phyloP scores from a whole-genome alignment of 2,113 vertebrate genomes.

The Addax nasomaculatus region DNA sequence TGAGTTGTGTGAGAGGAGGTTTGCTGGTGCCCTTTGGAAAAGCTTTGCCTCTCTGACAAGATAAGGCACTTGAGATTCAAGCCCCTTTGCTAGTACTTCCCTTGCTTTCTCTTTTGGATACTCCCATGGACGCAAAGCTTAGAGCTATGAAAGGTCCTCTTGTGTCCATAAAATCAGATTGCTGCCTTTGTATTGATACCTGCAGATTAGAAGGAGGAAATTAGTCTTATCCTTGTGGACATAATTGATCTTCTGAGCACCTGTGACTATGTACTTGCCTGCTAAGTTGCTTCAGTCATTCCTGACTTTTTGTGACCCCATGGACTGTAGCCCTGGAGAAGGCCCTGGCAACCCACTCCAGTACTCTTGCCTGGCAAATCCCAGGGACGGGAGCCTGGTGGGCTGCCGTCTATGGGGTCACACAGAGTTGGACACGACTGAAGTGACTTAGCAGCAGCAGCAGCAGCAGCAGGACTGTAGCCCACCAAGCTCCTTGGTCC shows the following conservation, averaged over 20 bases:
- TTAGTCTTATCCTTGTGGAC: background rate
- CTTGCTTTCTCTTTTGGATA: background rate
- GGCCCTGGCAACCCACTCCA: no score
- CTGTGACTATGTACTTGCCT: background rate
- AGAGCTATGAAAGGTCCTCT: background rate
- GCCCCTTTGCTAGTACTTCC: background rate
- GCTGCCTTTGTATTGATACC: background rate
- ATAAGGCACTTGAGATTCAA: background rate
- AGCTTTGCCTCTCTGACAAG: background rate
- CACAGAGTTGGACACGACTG: no score
- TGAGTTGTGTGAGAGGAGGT: background rate
- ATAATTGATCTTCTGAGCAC: background rate
- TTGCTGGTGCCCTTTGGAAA: background rate
- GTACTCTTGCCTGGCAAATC: no score
- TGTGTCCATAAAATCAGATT: background rate
- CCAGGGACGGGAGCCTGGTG: no score
- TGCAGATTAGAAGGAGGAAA: background rate
- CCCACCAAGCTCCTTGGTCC: background rate
- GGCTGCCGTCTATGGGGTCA: accelerated
- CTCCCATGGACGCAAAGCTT: background rate
- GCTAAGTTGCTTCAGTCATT: background rate
- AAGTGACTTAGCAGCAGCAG: no score
- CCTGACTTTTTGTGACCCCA: background rate
- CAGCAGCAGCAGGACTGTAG: background rate
- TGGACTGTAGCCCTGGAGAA: background rate